A percentile compares a stretch with the other conserved stretches of the same genome.
phyloP scores from a whole-genome alignment of 2,113 vertebrate genomes.

The Dipodomys merriami region DNA sequence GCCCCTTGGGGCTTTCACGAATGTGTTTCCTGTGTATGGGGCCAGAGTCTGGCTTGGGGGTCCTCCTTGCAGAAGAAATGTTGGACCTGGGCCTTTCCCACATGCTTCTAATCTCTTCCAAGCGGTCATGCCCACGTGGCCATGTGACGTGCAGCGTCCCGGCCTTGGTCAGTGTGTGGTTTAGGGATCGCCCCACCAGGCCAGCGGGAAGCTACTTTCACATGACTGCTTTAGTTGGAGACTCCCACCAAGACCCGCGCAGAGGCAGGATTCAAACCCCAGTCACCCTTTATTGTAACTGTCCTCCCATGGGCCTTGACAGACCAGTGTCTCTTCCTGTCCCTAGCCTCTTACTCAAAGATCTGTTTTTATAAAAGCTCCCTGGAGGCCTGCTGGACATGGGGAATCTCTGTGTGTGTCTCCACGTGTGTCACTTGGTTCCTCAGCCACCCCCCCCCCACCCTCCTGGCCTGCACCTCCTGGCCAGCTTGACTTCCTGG shows the following conservation, averaged over 20 bases:
- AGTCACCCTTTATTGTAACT: background rate
- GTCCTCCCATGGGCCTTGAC: background rate
- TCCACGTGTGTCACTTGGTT: background rate
- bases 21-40: background rate
- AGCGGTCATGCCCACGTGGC: too few species aligned
- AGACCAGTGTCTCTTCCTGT: background rate
- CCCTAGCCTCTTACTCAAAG: background rate
- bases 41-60: background rate
- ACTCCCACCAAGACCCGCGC: background rate
- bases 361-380: background rate
- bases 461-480: slow-evolving; percentile 12
- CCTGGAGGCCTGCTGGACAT: background rate
- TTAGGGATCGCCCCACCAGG: too few species aligned
- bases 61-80: background rate
- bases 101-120: too few species aligned
- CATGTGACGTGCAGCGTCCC: background rate
- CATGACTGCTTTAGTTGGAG: accelerated
- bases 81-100: background rate
- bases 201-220: background rate
- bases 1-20: background rate
- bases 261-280: slow-evolving; percentile 12
- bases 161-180: background rate
- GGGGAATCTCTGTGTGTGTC: background rate
- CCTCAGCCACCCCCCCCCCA: too few species aligned
- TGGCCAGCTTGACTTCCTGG: slow-evolving; percentile 68